Conservation (phyloP, 2,888 invertebrate genomes). For the Pollenia labialis region DNA sequence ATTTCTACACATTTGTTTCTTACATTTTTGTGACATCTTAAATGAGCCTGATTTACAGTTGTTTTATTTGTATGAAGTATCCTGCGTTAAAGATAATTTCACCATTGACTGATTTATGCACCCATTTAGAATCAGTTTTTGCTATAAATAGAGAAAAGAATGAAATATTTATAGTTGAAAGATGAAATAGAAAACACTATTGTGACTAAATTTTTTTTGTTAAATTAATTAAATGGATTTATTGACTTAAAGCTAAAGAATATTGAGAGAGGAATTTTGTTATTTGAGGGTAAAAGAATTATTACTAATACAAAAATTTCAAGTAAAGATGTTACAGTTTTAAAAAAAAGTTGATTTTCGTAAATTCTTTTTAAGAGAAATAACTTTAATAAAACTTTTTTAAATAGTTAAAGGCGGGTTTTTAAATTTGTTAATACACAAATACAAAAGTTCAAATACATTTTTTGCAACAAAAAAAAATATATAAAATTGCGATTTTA, state of each 20-base stretch:
- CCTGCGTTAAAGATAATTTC: conserved; percentile 27
- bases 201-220: conserved; percentile 27
- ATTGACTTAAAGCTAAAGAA: not conserved
- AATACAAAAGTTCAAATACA: too few relatives aligned
- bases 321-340: too few relatives aligned
- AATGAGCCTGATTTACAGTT: conserved; percentile 60
- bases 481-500: too few relatives aligned
- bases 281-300: not conserved
- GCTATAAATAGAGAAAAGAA: not conserved
- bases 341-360: too few relatives aligned
- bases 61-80: conserved; percentile 14
- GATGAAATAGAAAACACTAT: not conserved
- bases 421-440: too few relatives aligned
- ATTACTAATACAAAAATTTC: too few relatives aligned
- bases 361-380: too few relatives aligned
- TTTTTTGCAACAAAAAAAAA: too few relatives aligned
- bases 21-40: conserved; percentile 63
- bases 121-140: conserved; percentile 2
- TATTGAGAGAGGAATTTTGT: not conserved
- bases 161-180: not conserved
- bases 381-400: too few relatives aligned
- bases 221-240: conserved; percentile 32
- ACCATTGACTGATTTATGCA: conserved; percentile 62
- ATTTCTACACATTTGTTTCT: conserved; percentile 51
- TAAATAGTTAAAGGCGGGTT: too few relatives aligned